Evolutionary conservation across 2,797 vertebrate species (phyloP).

Genomic region (Varecia variegata): DNA sequence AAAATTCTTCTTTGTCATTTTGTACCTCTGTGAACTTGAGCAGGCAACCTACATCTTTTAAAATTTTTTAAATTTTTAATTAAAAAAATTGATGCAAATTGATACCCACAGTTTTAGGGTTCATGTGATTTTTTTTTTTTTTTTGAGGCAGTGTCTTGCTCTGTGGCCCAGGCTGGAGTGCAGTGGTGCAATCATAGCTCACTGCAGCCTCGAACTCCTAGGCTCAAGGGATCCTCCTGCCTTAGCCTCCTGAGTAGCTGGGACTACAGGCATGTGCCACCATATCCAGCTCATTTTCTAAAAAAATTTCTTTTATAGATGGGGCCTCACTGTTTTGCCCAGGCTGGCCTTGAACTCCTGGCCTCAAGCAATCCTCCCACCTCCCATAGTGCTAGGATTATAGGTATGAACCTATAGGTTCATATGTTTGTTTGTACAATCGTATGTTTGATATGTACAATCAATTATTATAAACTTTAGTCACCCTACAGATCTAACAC

Average conservation of each 20-base stretch:
- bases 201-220: neutral
- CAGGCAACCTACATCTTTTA: neutral
- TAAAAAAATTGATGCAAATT: neutral
- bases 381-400: neutral
- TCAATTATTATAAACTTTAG: neutral
- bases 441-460: neutral
- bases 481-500: neutral
- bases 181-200: no score
- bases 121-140: neutral
- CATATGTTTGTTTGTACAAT: no score
- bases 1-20: no score
- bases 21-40: neutral
- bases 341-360: neutral
- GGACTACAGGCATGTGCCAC: neutral
- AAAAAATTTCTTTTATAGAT: neutral
- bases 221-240: neutral
- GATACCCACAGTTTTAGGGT: neutral
- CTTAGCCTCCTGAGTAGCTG: neutral
- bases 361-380: neutral
- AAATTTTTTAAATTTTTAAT: neutral
- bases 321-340: neutral
- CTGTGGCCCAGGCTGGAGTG: no score
- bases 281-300: neutral
- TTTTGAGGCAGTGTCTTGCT: no score
- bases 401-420: neutral